These are phyloP conservation scores for Prosapia bicincta DNA, from an alignment of 2,888 invertebrate species.

Conservation along the genomic window DNA sequence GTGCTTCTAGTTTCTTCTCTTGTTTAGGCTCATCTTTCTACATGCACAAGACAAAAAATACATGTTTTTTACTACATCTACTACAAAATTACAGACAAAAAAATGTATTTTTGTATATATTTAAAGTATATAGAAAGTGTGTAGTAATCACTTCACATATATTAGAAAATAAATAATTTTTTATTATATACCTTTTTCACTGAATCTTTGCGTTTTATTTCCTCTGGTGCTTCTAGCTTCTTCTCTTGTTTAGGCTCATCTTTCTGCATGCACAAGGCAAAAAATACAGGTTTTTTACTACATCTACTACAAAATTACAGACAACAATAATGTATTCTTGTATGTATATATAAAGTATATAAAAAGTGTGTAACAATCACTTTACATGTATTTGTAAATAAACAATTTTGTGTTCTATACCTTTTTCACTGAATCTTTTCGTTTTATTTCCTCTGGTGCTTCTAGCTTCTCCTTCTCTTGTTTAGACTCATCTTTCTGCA, in stretches of 20 bases:
- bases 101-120: too few relatives aligned
- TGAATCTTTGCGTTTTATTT: not conserved
- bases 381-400: too few relatives aligned
- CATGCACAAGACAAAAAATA: not conserved
- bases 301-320: too few relatives aligned
- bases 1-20: not conserved
- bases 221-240: not conserved
- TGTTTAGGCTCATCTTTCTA: slow-evolving; percentile 5
- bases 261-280: slow-evolving; percentile 1
- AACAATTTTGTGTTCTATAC: not conserved
- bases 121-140: too few relatives aligned
- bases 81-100: not conserved
- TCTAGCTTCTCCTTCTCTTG: not conserved
- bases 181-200: not conserved
- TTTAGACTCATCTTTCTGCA: slow-evolving; percentile 6
- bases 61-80: not conserved
- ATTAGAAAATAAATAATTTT: not conserved
- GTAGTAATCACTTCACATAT: too few relatives aligned
- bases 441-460: not conserved
- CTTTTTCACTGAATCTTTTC: too few relatives aligned
- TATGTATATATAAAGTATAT: too few relatives aligned
- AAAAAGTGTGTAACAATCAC: too few relatives aligned
- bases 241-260: not conserved
- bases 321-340: too few relatives aligned
- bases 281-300: too few relatives aligned